These are phyloP conservation scores for Manis javanica DNA, from an alignment of 2,797 vertebrate species.

Conservation along the genomic window DNA sequence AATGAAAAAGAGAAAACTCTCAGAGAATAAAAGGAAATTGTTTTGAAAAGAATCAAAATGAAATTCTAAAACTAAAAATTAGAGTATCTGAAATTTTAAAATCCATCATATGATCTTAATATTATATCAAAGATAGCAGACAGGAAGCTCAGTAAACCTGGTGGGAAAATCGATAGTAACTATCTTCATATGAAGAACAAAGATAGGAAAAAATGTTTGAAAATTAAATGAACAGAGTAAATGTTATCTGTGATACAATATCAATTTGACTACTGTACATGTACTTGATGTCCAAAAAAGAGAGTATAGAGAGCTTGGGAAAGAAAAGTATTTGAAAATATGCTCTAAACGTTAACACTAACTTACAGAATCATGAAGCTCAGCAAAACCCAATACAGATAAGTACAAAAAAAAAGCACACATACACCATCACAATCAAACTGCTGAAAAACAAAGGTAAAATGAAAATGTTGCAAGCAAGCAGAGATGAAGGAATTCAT, in stretches of 20 bases:
- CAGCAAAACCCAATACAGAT: background rate
- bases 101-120: background rate
- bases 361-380: background rate
- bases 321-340: background rate
- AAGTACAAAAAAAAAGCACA: background rate
- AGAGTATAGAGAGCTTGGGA: background rate
- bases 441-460: background rate
- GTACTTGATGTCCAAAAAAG: background rate
- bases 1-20: background rate
- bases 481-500: background rate
- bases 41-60: background rate
- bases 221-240: background rate
- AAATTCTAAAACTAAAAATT: background rate
- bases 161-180: background rate
- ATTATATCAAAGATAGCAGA: background rate
- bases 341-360: background rate
- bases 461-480: background rate
- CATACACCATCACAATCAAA: background rate
- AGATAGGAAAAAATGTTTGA: background rate
- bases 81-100: background rate
- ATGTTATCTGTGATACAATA: background rate
- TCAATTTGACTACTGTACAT: background rate
- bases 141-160: background rate
- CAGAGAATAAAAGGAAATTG: background rate
- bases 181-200: background rate